phyloP scores from a whole-genome alignment of 2,113 vertebrate species.

The Oostethus manadensis region DNA sequence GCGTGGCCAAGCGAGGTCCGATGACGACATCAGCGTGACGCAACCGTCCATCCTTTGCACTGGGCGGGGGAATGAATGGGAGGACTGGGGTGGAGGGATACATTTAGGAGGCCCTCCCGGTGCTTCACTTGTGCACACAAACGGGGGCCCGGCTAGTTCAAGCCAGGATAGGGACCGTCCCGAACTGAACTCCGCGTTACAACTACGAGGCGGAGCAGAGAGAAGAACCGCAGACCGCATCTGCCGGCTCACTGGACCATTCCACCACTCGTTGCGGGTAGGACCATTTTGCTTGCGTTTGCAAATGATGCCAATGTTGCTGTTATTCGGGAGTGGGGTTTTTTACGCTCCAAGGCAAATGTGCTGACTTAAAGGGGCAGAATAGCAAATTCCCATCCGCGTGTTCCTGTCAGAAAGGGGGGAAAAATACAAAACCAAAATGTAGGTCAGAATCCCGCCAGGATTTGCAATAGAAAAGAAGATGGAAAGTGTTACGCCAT shows the following conservation, averaged over 20 bases:
- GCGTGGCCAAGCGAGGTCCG: constrained; percentile 27
- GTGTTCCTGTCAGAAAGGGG: too few relatives aligned
- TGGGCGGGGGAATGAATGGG: background rate
- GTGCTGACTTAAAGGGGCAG: too few relatives aligned
- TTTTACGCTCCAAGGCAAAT: too few relatives aligned
- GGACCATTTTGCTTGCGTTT: background rate
- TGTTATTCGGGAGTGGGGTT: too few relatives aligned
- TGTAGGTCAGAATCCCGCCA: constrained; percentile 5
- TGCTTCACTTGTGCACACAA: constrained; percentile 18
- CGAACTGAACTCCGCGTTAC: constrained; percentile 70
- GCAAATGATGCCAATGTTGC: background rate
- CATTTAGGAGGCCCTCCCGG: constrained; percentile 25
- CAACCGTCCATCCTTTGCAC: constrained; percentile 29
- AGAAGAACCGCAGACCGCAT: constrained; percentile 22
- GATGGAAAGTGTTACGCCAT: background rate
- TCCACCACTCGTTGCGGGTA: constrained; percentile 19
- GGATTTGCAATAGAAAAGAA: background rate
- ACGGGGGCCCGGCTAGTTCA: constrained; percentile 55
- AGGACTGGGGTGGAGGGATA: background rate
- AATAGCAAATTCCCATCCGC: too few relatives aligned
- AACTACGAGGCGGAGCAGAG: constrained; percentile 70
- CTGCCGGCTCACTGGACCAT: constrained; percentile 14
- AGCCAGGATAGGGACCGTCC: constrained; percentile 66
- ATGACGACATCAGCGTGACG: constrained; percentile 36
- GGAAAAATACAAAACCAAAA: background rate